A percentile compares a stretch with the other conserved stretches of the same genome.
Conservation (phyloP, 1,140 invertebrate species). For the Apis dorsata region DNA sequence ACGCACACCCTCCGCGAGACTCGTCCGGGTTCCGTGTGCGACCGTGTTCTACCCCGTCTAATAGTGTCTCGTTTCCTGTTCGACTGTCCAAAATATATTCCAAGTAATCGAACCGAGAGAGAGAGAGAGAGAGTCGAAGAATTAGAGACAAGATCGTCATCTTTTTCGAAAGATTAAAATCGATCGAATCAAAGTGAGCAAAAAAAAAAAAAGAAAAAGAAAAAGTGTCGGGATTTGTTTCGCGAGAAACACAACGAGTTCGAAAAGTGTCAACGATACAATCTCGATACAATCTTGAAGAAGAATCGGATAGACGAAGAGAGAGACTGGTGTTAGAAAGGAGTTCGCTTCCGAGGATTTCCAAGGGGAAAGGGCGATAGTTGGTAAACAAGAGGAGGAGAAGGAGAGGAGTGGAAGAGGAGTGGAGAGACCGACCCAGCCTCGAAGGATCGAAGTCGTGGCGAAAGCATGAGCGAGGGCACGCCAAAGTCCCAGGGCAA, state of each 20-base stretch:
- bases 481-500: conserved; percentile 62
- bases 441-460: conserved; percentile 55
- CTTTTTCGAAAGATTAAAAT: too few species aligned
- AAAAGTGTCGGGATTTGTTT: too few species aligned
- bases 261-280: too few species aligned
- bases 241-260: too few species aligned
- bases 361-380: background rate
- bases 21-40: conserved; percentile 11
- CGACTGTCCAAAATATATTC: too few species aligned
- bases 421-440: conserved; percentile 6
- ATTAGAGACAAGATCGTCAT: too few species aligned
- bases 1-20: conserved; percentile 35
- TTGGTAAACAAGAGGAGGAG: conserved; percentile 3
- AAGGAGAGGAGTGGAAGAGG: conserved; percentile 41
- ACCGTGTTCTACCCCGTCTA: background rate
- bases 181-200: too few species aligned
- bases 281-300: too few species aligned
- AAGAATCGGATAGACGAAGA: background rate
- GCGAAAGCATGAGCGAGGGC: conserved; percentile 67
- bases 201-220: too few species aligned
- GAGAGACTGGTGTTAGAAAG: background rate
- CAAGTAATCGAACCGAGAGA: too few species aligned
- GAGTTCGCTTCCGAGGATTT: background rate
- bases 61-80: too few species aligned
- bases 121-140: too few species aligned